These are phyloP conservation scores for Galbula dea DNA, from an alignment of 2,113 vertebrate genomes.

Conservation along the genomic window DNA sequence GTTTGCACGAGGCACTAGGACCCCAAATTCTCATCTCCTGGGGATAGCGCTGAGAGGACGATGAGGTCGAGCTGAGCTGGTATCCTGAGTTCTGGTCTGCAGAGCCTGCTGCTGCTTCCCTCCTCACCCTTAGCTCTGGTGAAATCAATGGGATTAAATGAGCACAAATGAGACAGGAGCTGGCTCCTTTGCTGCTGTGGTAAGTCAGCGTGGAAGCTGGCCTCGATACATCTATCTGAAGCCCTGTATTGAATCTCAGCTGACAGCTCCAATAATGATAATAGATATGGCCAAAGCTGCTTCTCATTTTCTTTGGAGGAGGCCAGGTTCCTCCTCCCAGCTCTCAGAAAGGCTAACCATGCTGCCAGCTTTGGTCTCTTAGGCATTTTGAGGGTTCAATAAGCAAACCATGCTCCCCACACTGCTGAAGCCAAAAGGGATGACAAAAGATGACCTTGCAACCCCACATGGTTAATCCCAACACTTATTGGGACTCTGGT, in stretches of 20 bases:
- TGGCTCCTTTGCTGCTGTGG: slow-evolving; percentile 3
- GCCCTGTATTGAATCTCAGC: slow-evolving; percentile 22
- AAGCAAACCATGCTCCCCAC: background rate
- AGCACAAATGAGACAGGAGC: slow-evolving; percentile 34
- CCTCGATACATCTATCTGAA: slow-evolving; percentile 14
- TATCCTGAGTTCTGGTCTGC: background rate
- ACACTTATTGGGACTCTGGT: fast-evolving
- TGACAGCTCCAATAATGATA: slow-evolving; percentile 59
- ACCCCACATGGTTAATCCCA: background rate
- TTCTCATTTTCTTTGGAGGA: background rate
- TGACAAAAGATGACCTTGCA: background rate
- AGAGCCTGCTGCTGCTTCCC: background rate
- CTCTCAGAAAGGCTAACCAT: background rate
- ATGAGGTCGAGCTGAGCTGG: background rate
- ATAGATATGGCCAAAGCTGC: slow-evolving; percentile 17
- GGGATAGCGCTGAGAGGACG: background rate
- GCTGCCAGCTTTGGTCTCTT: background rate
- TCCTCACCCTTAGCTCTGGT: background rate
- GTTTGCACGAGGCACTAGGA: background rate
- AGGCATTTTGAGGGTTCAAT: background rate
- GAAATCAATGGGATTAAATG: slow-evolving; percentile 49
- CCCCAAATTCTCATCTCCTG: background rate
- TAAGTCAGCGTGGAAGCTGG: slow-evolving; percentile 17
- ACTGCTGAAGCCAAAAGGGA: background rate
- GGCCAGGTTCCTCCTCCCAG: background rate